Evolutionary conservation across 2,888 invertebrate species (phyloP).

Genomic region (Noctua fimbriata): DNA sequence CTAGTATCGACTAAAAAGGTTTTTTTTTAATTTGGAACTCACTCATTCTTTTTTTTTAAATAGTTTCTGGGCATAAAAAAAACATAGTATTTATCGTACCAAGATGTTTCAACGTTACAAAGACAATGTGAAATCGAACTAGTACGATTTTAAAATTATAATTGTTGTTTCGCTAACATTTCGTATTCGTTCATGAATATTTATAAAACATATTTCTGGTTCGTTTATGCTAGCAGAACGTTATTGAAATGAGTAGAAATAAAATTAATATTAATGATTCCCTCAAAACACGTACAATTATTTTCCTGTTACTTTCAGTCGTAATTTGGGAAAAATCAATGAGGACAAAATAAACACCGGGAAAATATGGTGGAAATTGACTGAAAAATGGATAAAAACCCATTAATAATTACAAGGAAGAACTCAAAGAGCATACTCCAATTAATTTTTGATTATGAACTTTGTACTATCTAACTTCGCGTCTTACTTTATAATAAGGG

Average conservation of each 20-base stretch:
- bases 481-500: constrained; percentile 15
- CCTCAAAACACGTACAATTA: constrained; percentile 19
- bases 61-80: background rate
- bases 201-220: background rate
- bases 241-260: constrained; percentile 36
- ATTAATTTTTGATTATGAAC: constrained; percentile 38
- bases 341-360: constrained; percentile 8
- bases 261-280: constrained; percentile 38
- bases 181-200: constrained; percentile 21
- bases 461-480: constrained; percentile 15
- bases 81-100: background rate
- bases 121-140: constrained; percentile 1
- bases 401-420: constrained; percentile 17
- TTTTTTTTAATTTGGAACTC: too few species aligned
- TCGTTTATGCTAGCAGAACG: constrained; percentile 5
- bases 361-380: constrained; percentile 14
- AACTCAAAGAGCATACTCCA: constrained; percentile 8
- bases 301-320: constrained; percentile 8
- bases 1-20: background rate
- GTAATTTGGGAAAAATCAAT: constrained; percentile 21
- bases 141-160: background rate
- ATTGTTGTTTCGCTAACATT: constrained; percentile 10
- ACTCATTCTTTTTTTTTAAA: too few species aligned
- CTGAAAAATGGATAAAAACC: constrained; percentile 17
- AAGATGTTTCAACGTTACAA: background rate